Evolutionary conservation across 2,888 invertebrate genomes (phyloP), one percentile per base, ranked within the genome.

Genomic region (Chelonus formosanus): DNA sequence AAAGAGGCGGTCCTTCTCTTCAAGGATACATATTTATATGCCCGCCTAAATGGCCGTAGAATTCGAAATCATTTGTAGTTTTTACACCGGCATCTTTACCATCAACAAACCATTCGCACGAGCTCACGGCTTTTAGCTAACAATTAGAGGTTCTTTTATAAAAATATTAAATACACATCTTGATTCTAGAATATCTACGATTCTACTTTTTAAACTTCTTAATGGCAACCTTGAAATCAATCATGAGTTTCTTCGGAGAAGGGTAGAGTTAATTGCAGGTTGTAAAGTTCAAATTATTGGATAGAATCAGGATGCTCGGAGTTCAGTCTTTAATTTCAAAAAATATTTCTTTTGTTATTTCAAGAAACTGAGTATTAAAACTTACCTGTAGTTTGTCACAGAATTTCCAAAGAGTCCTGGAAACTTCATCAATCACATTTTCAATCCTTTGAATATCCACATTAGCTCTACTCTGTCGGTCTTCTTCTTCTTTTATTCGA

Each of bases 401-500:
- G 55, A 83, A 71, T 44, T 75, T 73, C 69, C 72, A 74, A 4
- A 82, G 63, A 5, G 65, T 73, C 10, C 54, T 56, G 3, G 70
- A 67, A 5, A 80, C 73, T 44, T 74, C 72, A 32, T 65, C 67
- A n/a, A 76, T 54, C 2, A 76, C 74, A 67, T 74, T 71, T 20
- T 76, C 70, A 5, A 75, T 50, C 61, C 80, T 78, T 34, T 69
- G 71, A 4, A 82, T 80, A n/a, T 82, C 82, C 58, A 81, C 78
- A 5, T 83, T 76, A 54, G 84, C 85, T 53, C 82, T 79, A 53
- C 82, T 75, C 35, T 85, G 85, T 5, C 85, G 85, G 32, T 78
- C 69, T n/a, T 80, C 80, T 68, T 89, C 87, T 52, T 85, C 82
- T 34, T 84, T 80, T 67, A 92, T 92, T 70, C 87, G 85, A 3